Evolutionary conservation across 64 coral and sea anemone species (phyloP), one percentile per base, ranked within the genome.

Genomic region (Montipora foliosa): DNA sequence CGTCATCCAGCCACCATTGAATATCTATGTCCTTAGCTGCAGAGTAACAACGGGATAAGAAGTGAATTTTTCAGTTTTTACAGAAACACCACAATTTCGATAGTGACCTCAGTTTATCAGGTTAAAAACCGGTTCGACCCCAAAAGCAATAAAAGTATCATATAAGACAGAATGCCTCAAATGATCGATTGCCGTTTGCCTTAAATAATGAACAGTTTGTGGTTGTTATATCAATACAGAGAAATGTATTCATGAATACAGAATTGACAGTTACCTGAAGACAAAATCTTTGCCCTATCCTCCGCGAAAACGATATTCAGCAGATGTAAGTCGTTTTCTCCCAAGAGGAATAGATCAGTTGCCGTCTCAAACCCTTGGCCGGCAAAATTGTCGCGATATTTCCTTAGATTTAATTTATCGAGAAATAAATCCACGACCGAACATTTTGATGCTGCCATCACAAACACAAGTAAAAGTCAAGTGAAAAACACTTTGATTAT

Each of bases 191-290:
- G 61, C 61, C 61, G 45, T 20, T 21, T 77, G n/a, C 67, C 67
- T 67, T 70, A 19, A 45, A 49, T 19, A 70, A 70, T 87, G 17
- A 87, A 87, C n/a, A 12, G 13, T 7, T 64, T 64, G 5, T 14
- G 61, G 0, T 3, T 19, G 13, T 57, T 12, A 64, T 11, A 64
- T 64, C 61, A 64, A 16, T 64, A 64, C 61, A 64, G 61, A 64
- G 15, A 64, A 50, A 61, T 17, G 15, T 57, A 59, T 45, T n/a
- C 10, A n/a, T 55, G 48, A 49, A 72, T 49, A 50, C 72, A 5
- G 8, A 57, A 74, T 7, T 57, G 6, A 57, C 11, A 44, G 69
- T 84, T 85, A 92, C 90, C 90, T 49, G 90, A 81, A 76, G 84
- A 37, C 6, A 86, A 75, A 44, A 92, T 85, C 59, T 59, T 77